phyloP scores from a whole-genome alignment of 2,797 vertebrate species.

The Ctenosaura bakeri region DNA sequence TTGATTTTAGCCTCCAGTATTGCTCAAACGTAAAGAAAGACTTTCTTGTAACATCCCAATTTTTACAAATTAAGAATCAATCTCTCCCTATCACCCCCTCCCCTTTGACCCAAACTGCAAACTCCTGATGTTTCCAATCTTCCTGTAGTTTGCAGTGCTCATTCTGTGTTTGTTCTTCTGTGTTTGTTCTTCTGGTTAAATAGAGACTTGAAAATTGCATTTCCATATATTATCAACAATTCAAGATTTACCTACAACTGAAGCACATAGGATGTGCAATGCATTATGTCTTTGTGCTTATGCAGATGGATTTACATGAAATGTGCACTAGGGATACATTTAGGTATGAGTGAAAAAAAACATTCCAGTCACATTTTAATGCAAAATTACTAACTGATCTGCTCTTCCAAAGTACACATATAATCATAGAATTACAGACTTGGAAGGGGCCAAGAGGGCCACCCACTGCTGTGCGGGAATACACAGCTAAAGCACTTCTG shows the following conservation, averaged over 20 bases:
- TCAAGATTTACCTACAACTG: background rate
- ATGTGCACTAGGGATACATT: background rate
- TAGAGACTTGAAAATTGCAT: background rate
- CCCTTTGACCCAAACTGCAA: background rate
- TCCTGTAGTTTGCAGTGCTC: background rate
- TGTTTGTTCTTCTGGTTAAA: background rate
- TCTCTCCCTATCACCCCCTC: background rate
- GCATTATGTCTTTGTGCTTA: background rate
- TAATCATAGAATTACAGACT: too few species aligned
- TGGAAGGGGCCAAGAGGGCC: too few species aligned
- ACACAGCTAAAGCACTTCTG: too few species aligned
- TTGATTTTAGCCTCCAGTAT: background rate
- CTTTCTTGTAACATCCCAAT: background rate
- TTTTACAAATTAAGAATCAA: conserved; percentile 17
- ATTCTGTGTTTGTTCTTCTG: background rate
- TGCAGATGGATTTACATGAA: background rate
- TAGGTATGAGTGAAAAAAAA: background rate
- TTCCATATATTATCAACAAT: background rate
- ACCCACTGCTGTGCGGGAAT: too few species aligned
- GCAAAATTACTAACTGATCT: too few species aligned
- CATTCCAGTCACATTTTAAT: too few species aligned
- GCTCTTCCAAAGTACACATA: too few species aligned
- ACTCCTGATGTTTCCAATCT: background rate
- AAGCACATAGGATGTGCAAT: background rate
- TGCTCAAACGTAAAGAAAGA: background rate